These are phyloP conservation scores for Apteryx owenii DNA, from an alignment of 2,113 vertebrate species.

Conservation along the genomic window DNA sequence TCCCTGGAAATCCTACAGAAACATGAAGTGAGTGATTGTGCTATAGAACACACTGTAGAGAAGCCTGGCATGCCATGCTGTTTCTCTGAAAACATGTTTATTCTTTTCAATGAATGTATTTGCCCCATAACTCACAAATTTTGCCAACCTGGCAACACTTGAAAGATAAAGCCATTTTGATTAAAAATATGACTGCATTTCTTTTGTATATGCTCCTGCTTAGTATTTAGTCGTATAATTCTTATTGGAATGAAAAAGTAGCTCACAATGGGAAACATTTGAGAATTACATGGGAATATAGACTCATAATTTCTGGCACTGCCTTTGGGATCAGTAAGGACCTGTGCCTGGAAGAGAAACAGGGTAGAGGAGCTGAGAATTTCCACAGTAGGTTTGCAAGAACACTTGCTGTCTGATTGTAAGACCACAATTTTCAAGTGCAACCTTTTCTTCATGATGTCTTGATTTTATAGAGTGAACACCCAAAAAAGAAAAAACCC, in stretches of 20 bases:
- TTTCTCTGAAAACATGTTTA: constrained; percentile 1
- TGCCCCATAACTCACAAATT: not conserved
- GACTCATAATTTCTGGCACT: constrained; percentile 12
- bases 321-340: not conserved
- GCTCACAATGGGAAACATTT: not conserved
- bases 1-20: constrained; percentile 41
- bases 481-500: not conserved
- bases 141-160: not conserved
- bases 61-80: not conserved
- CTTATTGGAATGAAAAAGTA: not conserved
- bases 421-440: not conserved
- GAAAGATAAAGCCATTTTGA: not conserved
- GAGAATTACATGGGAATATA: not conserved
- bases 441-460: not conserved
- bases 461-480: not conserved
- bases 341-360: not conserved
- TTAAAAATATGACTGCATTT: not conserved
- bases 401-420: not conserved
- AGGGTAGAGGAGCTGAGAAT: not conserved
- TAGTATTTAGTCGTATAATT: not conserved
- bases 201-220: not conserved
- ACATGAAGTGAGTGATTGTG: constrained; percentile 24
- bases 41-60: not conserved
- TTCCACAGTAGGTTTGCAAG: not conserved
- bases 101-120: not conserved